Conservation (phyloP, 2,888 invertebrate species). For the Ichneumon xanthorius region DNA sequence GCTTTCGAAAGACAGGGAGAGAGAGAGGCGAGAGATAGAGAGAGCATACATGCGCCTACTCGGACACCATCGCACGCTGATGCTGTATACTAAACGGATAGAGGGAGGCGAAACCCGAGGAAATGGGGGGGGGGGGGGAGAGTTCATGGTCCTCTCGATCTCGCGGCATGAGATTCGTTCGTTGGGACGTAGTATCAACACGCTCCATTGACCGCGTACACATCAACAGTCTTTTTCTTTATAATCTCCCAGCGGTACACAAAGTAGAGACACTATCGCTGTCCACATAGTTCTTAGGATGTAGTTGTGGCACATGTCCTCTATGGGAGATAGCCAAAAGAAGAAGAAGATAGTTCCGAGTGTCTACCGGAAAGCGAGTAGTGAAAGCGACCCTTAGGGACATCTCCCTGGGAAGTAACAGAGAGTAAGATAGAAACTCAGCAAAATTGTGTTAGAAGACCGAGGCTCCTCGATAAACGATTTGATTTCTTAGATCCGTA, state of each 20-base stretch:
- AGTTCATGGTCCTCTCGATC: conserved; percentile 32
- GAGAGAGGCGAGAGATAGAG: conserved; percentile 6
- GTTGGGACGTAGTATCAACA: conserved; percentile 74
- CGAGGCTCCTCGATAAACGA: background rate
- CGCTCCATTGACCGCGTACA: conserved; percentile 72
- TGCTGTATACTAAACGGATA: conserved; percentile 79
- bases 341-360: background rate
- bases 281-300: background rate
- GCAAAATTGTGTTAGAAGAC: background rate
- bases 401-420: conserved; percentile 5
- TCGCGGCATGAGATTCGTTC: conserved; percentile 74
- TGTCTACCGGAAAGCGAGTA: background rate
- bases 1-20: conserved; percentile 58
- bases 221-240: conserved; percentile 16
- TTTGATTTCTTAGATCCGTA: background rate
- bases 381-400: background rate
- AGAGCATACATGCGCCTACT: conserved; percentile 37
- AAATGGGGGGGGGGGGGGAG: conserved; percentile 75
- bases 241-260: conserved; percentile 13
- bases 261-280: conserved; percentile 18
- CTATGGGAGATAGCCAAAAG: background rate
- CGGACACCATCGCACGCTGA: conserved; percentile 63
- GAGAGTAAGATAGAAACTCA: background rate
- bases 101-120: conserved; percentile 67
- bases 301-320: background rate